A percentile compares a stretch with the other conserved stretches of the same genome.
phyloP scores from a whole-genome alignment of 1,140 invertebrate species.

The Zaprionus kolodkinae region DNA sequence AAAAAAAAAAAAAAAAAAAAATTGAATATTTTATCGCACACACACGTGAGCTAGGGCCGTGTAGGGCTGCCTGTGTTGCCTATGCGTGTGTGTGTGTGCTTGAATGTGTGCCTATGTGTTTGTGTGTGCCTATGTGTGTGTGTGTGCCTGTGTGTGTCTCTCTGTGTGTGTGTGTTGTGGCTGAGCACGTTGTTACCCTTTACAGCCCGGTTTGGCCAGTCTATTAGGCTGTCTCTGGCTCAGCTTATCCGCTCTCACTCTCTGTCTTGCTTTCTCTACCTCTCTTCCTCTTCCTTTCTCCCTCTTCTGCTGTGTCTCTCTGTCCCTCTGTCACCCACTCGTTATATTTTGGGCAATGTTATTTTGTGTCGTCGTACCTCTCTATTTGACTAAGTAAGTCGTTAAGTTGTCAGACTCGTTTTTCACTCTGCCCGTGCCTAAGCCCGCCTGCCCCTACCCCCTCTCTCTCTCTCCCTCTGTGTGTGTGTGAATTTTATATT shows the following conservation, averaged over 20 bases:
- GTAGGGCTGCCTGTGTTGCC: not conserved
- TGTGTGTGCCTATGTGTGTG: slow-evolving; percentile 27
- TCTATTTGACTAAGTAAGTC: slow-evolving; percentile 74
- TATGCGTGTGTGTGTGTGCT: slow-evolving; percentile 7
- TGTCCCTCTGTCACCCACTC: slow-evolving; percentile 5
- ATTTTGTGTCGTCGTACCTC: slow-evolving; percentile 53
- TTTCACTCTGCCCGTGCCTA: slow-evolving; percentile 34
- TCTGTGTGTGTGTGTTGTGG: slow-evolving; percentile 9
- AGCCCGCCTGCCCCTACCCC: not conserved
- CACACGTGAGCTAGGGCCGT: slow-evolving; percentile 4
- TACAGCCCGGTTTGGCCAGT: slow-evolving; percentile 51
- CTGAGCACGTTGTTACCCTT: slow-evolving; percentile 49
- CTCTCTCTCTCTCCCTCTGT: not conserved
- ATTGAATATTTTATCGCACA: slow-evolving; percentile 36
- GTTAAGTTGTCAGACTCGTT: slow-evolving; percentile 76
- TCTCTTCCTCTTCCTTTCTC: not conserved
- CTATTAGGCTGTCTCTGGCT: slow-evolving; percentile 51
- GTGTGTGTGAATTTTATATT: slow-evolving; percentile 31
- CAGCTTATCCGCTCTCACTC: slow-evolving; percentile 12
- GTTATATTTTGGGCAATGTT: slow-evolving; percentile 55
- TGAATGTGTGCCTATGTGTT: slow-evolving; percentile 9
- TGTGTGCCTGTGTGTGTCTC: slow-evolving; percentile 6
- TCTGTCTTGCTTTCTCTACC: not conserved
- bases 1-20: slow-evolving; percentile 43
- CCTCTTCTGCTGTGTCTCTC: not conserved